phyloP scores from a whole-genome alignment of 2,113 vertebrate genomes.

The Morone chrysops region DNA sequence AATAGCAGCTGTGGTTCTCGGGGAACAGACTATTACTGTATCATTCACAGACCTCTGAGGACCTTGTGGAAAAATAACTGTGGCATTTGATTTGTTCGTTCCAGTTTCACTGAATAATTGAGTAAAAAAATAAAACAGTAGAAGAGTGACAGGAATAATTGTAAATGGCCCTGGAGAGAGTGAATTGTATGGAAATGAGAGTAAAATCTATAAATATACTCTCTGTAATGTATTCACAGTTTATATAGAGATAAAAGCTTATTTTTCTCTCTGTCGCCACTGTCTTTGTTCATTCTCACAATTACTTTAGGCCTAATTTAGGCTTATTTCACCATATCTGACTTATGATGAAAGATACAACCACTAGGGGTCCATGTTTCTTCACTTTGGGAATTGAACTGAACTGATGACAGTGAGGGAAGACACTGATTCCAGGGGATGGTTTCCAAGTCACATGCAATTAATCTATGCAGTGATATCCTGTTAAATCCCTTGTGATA shows the following conservation, averaged over 20 bases:
- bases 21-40: constrained; percentile 42
- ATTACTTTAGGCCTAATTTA: not conserved
- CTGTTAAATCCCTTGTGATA: constrained; percentile 58
- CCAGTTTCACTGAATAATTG: not conserved
- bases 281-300: not conserved
- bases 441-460: constrained; percentile 52
- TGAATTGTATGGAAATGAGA: not conserved
- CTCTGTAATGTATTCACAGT: not conserved
- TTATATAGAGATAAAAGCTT: not conserved
- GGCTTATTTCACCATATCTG: not conserved
- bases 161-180: not conserved
- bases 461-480: constrained; percentile 35
- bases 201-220: not conserved
- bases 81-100: constrained; percentile 10
- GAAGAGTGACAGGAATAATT: not conserved
- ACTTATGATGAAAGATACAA: not conserved
- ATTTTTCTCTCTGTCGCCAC: not conserved
- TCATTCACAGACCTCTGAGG: constrained; percentile 20
- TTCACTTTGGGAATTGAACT: not conserved
- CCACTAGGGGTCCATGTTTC: constrained; percentile 70
- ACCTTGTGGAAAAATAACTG: not conserved
- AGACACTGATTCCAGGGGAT: constrained; percentile 14
- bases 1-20: constrained; percentile 63
- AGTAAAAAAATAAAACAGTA: not conserved
- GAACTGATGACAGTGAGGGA: not conserved